phyloP scores from a whole-genome alignment of 2,113 vertebrate genomes.

The Chionodraco myersi region DNA sequence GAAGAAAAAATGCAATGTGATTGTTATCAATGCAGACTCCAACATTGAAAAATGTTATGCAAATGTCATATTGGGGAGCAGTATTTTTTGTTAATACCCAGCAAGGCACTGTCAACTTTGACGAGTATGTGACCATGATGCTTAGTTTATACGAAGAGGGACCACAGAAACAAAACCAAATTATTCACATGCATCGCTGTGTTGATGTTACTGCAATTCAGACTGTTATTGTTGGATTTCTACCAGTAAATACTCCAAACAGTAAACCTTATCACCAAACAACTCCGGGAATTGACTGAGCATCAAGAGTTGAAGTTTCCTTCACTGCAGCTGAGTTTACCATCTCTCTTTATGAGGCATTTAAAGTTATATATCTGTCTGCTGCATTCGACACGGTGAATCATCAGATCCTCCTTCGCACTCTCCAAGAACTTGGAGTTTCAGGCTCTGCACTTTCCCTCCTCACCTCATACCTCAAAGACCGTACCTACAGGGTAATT shows the following conservation, averaged over 20 bases:
- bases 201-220: slow-evolving; percentile 9
- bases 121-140: neutral
- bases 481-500: no score
- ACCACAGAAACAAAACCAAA: neutral
- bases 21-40: neutral
- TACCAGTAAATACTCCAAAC: slow-evolving; percentile 7
- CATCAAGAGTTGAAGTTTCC: neutral
- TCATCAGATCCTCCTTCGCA: no score
- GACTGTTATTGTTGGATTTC: neutral
- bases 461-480: no score
- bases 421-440: no score
- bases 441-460: no score
- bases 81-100: neutral
- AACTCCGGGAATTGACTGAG: slow-evolving; percentile 1
- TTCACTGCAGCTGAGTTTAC: slow-evolving; percentile 34
- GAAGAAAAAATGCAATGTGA: neutral
- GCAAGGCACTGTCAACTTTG: neutral
- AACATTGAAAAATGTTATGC: neutral
- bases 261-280: slow-evolving; percentile 5
- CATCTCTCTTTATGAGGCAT: slow-evolving; percentile 4
- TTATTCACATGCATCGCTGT: neutral
- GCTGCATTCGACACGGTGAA: no score
- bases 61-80: neutral
- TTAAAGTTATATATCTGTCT: slow-evolving; percentile 12
- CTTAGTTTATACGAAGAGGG: neutral